Base-by-base conservation (phyloP, 2,797 vertebrate genomes). In the Helarctos malayanus region DNA sequence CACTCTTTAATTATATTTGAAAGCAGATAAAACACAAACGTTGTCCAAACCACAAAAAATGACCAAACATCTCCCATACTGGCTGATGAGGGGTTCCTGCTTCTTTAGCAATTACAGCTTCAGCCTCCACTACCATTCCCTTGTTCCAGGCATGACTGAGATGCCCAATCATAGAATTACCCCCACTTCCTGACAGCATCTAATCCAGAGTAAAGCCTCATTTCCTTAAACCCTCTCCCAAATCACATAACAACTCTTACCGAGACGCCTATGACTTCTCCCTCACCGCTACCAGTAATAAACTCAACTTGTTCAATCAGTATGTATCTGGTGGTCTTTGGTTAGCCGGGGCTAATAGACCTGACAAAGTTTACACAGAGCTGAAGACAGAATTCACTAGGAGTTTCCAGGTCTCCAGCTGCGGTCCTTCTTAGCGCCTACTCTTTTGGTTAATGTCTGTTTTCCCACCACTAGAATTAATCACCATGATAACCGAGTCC, bases 1-100 rank as follows among this genome's bases (percentile, higher is more conserved):
- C 38, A 16, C 19, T 68, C 27, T 59, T 88, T 69, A 82, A 69
- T 82, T 59, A 76, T 23, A 21, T 69, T 10, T 59, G 80, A 89
- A 83, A 3, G 8, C 59, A 82, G 41, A 69, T 91, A 82, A 95
- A 81, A 61, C 41, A 80, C 0, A 27, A 71, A 56, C 52, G 80
- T 11, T 95, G 41, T 61, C 54, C 57, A 90, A 91, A 88, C 12
- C 68, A 85, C 49, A 49, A 52, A 91, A 94, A 94, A 93, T 21
- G 32, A 89, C 27, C 78, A 21, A 84, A 92, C 8, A 89, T 23
- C 11, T 18, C 2, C 18, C 21, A 15, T 18, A 4, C 25, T 38
- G 56, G 47, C 35, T 87, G 71, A 45, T 23, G 35, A 79, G 41
- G 41, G 94, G 25, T 7, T 92, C 65, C 11, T 35, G 25, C 27